phyloP scores from a whole-genome alignment of 2,113 vertebrate genomes.

The Carassius carassius region DNA sequence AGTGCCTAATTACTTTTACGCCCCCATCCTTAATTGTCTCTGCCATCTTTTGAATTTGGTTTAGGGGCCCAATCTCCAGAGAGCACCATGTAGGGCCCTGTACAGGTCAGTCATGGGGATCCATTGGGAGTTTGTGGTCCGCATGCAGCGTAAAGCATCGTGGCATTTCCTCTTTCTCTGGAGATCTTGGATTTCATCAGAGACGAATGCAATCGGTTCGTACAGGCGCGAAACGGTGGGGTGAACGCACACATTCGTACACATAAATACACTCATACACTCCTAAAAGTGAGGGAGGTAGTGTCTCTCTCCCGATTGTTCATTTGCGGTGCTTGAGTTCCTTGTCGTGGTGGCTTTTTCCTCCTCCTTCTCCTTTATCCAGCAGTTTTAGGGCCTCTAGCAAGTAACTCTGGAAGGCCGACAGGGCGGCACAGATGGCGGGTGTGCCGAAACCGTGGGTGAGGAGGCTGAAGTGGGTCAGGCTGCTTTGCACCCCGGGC shows the following conservation, averaged over 20 bases:
- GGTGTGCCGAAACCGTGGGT: constrained; percentile 95
- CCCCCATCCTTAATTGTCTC: constrained; percentile 63
- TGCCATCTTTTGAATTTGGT: constrained; percentile 39
- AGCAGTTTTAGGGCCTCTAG: constrained; percentile 94
- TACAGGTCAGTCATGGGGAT: not conserved
- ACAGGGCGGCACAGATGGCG: constrained; percentile 94
- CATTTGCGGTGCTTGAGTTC: constrained; percentile 80
- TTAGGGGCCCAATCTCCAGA: not conserved
- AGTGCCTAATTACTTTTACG: constrained; percentile 48
- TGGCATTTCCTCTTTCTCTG: not conserved
- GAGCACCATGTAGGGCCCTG: constrained; percentile 56
- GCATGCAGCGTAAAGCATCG: not conserved
- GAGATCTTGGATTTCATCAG: not conserved
- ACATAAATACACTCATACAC: constrained; percentile 39
- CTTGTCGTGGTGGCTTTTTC: constrained; percentile 76
- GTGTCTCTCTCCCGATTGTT: constrained; percentile 40
- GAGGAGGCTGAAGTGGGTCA: constrained; percentile 97
- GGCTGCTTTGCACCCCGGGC: constrained; percentile 89
- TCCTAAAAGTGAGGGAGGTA: constrained; percentile 34
- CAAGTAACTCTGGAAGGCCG: constrained; percentile 98
- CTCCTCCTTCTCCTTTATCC: constrained; percentile 83
- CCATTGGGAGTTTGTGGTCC: constrained; percentile 1
- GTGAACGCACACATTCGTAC: constrained; percentile 19
- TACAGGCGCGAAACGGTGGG: not conserved
- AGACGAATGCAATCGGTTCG: not conserved